Evolutionary conservation across 1,140 invertebrate genomes (phyloP).

Genomic region (Pogonognathellus flavescens): DNA sequence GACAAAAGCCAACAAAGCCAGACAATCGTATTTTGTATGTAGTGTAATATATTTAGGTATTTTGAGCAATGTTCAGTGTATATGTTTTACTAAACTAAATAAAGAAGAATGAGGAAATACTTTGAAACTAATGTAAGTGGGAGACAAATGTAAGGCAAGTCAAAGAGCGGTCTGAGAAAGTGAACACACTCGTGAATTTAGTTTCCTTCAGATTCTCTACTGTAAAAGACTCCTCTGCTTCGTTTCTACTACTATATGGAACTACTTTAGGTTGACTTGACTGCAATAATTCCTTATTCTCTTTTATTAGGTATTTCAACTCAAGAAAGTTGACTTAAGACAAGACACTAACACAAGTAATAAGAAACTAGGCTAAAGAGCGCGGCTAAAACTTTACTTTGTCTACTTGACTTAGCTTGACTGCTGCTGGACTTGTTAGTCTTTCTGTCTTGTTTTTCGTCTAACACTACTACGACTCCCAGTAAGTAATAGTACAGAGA

Average conservation of each 20-base stretch:
- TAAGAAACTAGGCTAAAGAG: conserved; percentile 48
- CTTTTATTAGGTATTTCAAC: conserved; percentile 26
- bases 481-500: no score
- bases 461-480: no score
- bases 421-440: no score
- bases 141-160: conserved; percentile 32
- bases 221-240: no score
- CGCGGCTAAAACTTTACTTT: conserved; percentile 9
- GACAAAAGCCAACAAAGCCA: no score
- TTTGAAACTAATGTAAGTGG: conserved; percentile 38
- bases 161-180: conserved; percentile 5
- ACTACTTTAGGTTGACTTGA: not conserved
- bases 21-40: no score
- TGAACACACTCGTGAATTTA: conserved; percentile 40
- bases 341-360: conserved; percentile 50
- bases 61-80: conserved; percentile 3
- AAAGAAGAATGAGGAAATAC: conserved; percentile 34
- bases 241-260: no score
- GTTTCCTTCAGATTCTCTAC: not conserved
- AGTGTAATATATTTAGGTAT: not conserved
- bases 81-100: conserved; percentile 28
- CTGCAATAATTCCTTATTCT: conserved; percentile 50
- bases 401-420: not conserved
- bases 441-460: no score
- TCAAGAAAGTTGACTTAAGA: conserved; percentile 38